Conservation (phyloP, 2,113 vertebrate genomes). For the Lanius collurio region DNA sequence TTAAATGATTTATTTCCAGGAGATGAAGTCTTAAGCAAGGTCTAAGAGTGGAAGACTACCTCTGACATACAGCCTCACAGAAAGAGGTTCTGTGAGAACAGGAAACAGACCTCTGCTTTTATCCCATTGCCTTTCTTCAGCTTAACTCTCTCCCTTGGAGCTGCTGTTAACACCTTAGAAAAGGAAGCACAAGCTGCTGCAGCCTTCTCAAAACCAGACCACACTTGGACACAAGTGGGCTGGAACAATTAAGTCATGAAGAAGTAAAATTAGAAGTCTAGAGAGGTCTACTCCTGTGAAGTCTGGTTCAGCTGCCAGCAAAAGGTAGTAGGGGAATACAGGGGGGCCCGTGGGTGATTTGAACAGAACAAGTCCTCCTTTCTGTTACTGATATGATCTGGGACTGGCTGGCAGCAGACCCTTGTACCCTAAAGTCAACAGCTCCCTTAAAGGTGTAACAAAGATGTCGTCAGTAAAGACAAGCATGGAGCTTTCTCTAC, state of each 20-base stretch:
- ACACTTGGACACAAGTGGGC: neutral
- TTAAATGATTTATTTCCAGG: neutral
- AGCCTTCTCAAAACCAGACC: neutral
- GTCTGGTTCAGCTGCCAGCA: neutral
- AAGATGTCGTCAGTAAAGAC: neutral
- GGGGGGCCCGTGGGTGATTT: neutral
- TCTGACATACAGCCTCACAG: neutral
- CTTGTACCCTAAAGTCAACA: constrained; percentile 5
- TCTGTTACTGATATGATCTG: neutral
- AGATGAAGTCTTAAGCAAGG: neutral
- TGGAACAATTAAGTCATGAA: neutral
- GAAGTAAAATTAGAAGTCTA: neutral
- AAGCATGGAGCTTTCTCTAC: neutral
- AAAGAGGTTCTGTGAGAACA: neutral
- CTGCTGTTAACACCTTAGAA: neutral
- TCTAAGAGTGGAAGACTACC: neutral
- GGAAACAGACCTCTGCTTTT: neutral
- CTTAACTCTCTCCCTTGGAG: neutral
- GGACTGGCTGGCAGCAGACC: constrained; percentile 1
- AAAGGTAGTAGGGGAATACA: neutral
- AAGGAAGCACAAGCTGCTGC: neutral
- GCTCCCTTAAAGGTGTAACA: neutral
- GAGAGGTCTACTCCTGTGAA: neutral
- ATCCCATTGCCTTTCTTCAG: neutral
- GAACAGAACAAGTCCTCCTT: neutral